A percentile compares a stretch with the other conserved stretches of the same genome.
Evolutionary conservation across 2,113 vertebrate species (phyloP).

Genomic region (Grammomys dolichurus): DNA sequence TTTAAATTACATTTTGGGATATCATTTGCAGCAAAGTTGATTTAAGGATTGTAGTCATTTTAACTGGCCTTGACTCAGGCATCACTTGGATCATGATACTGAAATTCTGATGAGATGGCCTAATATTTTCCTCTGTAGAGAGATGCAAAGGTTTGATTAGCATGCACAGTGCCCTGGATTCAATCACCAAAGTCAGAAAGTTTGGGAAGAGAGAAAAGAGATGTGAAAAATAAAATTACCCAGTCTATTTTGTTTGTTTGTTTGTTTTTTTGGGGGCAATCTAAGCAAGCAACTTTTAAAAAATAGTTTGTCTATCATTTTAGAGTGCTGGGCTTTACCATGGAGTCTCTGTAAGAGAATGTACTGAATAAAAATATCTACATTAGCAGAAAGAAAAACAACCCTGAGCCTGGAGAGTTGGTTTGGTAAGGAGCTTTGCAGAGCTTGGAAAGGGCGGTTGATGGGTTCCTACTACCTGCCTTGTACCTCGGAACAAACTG

Average conservation of each 20-base stretch:
- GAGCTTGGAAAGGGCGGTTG: too few species aligned
- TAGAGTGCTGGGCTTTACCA: background rate
- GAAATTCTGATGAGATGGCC: background rate
- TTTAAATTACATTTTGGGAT: background rate
- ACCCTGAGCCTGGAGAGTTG: background rate
- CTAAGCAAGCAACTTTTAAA: background rate
- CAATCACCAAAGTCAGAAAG: background rate
- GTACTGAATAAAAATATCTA: background rate
- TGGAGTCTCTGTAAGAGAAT: background rate
- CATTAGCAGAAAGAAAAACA: background rate
- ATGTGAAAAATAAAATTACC: background rate
- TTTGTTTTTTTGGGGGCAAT: background rate
- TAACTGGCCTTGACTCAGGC: background rate
- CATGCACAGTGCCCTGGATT: background rate
- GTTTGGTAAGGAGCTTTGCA: background rate
- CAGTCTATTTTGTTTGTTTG: background rate
- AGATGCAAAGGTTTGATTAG: background rate
- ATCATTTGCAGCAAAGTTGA: conserved; percentile 19
- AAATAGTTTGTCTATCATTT: background rate
- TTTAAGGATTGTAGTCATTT: background rate
- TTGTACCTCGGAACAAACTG: background rate
- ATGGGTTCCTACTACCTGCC: background rate
- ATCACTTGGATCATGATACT: background rate
- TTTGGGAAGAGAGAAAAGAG: background rate
- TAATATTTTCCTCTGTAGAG: background rate